phyloP scores from a whole-genome alignment of 1,140 invertebrate species.

The Eueides isabella region DNA sequence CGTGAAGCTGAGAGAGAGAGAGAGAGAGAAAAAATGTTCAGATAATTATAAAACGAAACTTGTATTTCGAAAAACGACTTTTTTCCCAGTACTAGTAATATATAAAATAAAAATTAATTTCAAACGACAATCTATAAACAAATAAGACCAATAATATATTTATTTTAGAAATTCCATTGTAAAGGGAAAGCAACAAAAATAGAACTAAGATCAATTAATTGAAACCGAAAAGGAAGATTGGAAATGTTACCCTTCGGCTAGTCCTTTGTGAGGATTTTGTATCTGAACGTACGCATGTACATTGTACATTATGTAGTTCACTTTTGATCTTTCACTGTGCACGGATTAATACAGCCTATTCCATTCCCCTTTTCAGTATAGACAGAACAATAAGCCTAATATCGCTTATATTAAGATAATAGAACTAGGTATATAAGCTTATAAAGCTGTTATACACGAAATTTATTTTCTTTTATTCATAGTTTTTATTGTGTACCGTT shows the following conservation, averaged over 20 bases:
- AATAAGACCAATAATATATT: no score
- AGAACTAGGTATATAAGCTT: neutral
- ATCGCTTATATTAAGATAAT: neutral
- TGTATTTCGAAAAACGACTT: no score
- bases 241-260: neutral
- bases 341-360: conserved; percentile 5
- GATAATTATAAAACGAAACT: no score
- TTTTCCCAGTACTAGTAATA: no score
- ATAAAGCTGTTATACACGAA: neutral
- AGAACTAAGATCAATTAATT: neutral
- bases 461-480: no score
- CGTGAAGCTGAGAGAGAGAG: no score
- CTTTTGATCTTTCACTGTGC: neutral
- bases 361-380: neutral
- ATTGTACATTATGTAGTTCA: neutral
- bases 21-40: no score
- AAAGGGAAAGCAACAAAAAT: neutral
- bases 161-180: neutral
- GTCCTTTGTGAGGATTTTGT: neutral
- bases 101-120: no score
- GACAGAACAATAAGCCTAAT: conserved; percentile 1
- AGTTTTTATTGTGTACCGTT: no score
- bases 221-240: neutral
- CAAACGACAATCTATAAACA: no score
- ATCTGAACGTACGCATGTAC: neutral